Base-by-base conservation (phyloP, 2,113 vertebrate species). In the Odobenus rosmarus region DNA sequence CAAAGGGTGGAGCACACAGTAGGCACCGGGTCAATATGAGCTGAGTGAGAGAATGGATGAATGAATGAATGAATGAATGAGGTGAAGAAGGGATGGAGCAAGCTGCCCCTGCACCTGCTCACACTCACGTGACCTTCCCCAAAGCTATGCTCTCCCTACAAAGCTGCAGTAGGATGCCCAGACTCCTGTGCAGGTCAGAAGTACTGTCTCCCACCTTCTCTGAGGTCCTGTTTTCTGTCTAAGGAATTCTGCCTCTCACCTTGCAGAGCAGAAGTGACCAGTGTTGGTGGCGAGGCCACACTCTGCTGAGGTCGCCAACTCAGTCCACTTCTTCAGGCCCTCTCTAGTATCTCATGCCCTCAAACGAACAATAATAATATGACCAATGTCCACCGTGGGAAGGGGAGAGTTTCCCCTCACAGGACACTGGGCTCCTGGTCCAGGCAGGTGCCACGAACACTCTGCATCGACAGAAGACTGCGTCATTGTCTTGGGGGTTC, bases 1-100 rank as follows among this genome's bases (percentile, higher is more conserved):
- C 13, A 1, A 3, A 1, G 15, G 2, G 33, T 7, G 21, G 15
- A 19, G 14, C 74, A 51, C 0, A 0, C 19, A 2, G 13, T 46
- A 24, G 69, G 49, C 24, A 1, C 10, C 1, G 31, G 76, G 21
- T 61, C 42, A 36, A 13, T 42, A n/a, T 36, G 15, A 33, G 64
- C 0, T 61, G 18, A 59, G 4, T 6, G 39, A 49, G 1, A 26
- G 67, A 83, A 15, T 67, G 71, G 57, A 18, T 62, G 74, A 61
- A n/a, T 33, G 55, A 31, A 7, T 4, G 15, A 33, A 4, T 21
- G 33, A 46, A 31, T 4, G 13, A 61, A 42, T 14, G 16, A 28
- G n/a, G 64, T 1, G 49, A 51, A 39, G 72, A 36, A 31, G 42
- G 7, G 8, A 36, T 36, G 59, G 59, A 69, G 21, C 28, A 16